phyloP scores from a whole-genome alignment of 2,113 vertebrate genomes.

The rat (Rattus norvegicus) region GRCr8 NC_086022.1:66311001-66311500 shows the following conservation, averaged over 20 bases:
- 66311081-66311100: background rate
- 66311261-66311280: background rate
- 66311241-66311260: background rate
- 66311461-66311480: background rate
- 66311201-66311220: background rate
- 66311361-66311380: background rate
- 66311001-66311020: background rate
- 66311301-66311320: background rate
- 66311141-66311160: conserved; percentile 6
- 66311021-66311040: background rate
- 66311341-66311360: background rate
- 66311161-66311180: conserved; percentile 6
- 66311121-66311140: conserved; percentile 32
- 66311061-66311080: conserved; percentile 32
- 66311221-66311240: background rate
- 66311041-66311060: conserved; percentile 44
- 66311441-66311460: background rate
- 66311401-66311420: background rate
- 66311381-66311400: background rate
- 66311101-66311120: background rate
- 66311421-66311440: background rate
- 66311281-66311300: background rate
- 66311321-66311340: background rate
- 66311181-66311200: background rate
- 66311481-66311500: background rate